A percentile compares a stretch with the other conserved stretches of the same genome.
Conservation (phyloP, 2,113 vertebrate species). For the Halcyon senegalensis region DNA sequence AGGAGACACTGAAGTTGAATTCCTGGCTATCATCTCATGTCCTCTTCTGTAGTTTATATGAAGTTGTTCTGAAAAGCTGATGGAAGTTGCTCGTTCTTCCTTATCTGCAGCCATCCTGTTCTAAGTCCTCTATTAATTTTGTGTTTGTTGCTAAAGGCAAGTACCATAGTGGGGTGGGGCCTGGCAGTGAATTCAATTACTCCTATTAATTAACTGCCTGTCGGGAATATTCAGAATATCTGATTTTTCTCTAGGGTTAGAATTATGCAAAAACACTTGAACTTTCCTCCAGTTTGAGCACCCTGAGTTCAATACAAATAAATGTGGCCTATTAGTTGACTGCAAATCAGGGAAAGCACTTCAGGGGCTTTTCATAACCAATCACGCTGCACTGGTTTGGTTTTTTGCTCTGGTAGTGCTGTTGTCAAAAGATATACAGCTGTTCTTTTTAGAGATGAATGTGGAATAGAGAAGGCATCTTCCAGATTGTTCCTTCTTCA, state of each 20-base stretch:
- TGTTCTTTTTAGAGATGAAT: background rate
- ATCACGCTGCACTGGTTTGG: rapidly evolving
- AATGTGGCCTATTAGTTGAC: background rate
- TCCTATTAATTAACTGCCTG: background rate
- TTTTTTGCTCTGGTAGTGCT: background rate
- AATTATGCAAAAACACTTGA: background rate
- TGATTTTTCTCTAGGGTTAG: background rate
- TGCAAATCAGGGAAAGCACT: background rate
- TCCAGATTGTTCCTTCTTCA: background rate
- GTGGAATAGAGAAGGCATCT: background rate
- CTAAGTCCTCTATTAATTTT: background rate
- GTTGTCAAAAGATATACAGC: background rate
- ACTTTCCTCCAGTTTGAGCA: background rate
- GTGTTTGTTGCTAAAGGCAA: background rate
- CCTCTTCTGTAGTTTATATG: background rate
- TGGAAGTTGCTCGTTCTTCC: background rate
- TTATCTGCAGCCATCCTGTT: background rate
- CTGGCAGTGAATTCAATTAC: background rate
- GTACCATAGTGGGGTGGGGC: background rate
- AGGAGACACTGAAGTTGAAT: background rate
- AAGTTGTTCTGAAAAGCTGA: background rate
- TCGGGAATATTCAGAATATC: background rate
- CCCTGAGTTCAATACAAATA: background rate
- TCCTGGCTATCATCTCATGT: background rate
- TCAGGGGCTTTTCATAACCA: background rate